Base-by-base conservation (phyloP, 1,140 invertebrate genomes). In the Lasaia peninsularis region DNA sequence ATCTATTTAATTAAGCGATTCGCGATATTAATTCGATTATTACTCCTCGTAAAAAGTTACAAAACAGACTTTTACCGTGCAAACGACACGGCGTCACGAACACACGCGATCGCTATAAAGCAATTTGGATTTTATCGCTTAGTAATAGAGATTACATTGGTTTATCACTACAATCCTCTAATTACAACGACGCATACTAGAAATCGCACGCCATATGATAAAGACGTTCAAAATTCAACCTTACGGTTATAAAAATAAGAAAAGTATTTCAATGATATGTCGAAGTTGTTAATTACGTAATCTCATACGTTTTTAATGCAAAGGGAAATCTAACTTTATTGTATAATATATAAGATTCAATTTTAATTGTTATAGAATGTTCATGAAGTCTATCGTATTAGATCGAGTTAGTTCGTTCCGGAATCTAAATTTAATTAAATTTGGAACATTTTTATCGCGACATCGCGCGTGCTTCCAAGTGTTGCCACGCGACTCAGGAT, bases 371-470 rank as follows among this genome's bases (percentile, higher is more conserved):
- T 21, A 40, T 34, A 11, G 14, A 21, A 32, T 48, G 8, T 12
- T 58, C 35, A 55, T 60, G 64, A 61, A 71, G 78, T 78, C 78
- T 78, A 75, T 69, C 68, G 72, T 56, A 62, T 71, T 73, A 73
- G 67, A 73, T 73, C 62, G 63, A 71, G 66, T 65, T 61, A 60
- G 60, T 69, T 62, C 58, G 64, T 67, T 63, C 58, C 60, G 75
- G 81, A 85, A 85, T 87, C 75, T 80, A 83, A 79, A 87, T 87
- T 87, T 87, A 87, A 87, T 85, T 86, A 85, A 82, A 87, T 78
- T 73, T 74, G 66, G 68, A 70, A 62, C 58, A 69, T 68, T 73
- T 72, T 77, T 80, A 80, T 80, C 77, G 74, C 55, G 60, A 49
- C 61, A 78, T 78, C 68, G 66, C 73, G 71, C 72, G 78, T 72